A percentile compares a stretch with the other conserved stretches of the same genome.
Conservation (phyloP, 2,797 vertebrate genomes). For the Enteromius afrohamiltoni region DNA sequence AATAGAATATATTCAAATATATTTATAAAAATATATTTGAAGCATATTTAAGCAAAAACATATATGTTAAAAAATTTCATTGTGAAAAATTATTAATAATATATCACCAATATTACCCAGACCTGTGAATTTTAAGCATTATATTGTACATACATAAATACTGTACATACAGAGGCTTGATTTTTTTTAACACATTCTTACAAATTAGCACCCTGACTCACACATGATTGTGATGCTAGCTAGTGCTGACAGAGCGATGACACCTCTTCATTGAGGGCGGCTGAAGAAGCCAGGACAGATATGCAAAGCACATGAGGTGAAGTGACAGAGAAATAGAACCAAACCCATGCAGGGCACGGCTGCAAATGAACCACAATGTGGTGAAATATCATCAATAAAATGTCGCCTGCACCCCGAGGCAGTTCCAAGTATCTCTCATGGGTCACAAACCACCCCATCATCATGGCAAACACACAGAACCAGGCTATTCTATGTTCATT, state of each 20-base stretch:
- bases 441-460: conserved; percentile 45
- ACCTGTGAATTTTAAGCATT: background rate
- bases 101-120: background rate
- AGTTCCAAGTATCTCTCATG: conserved; percentile 10
- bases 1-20: background rate
- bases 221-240: conserved; percentile 16
- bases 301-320: conserved; percentile 5
- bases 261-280: conserved; percentile 4
- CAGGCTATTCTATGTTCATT: conserved; percentile 30
- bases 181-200: conserved; percentile 52
- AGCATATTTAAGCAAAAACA: too few relatives aligned
- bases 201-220: conserved; percentile 20
- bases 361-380: conserved; percentile 39
- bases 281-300: background rate
- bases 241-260: conserved; percentile 20
- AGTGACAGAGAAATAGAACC: conserved; percentile 13
- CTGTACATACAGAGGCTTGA: conserved; percentile 32
- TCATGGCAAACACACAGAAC: conserved; percentile 19
- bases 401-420: conserved; percentile 48
- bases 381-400: conserved; percentile 48
- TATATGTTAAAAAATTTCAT: too few relatives aligned
- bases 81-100: too few relatives aligned
- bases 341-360: conserved; percentile 16
- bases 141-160: conserved; percentile 5
- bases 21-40: too few relatives aligned